Conservation (phyloP, 2,797 vertebrate species). For the Liasis olivaceus region DNA sequence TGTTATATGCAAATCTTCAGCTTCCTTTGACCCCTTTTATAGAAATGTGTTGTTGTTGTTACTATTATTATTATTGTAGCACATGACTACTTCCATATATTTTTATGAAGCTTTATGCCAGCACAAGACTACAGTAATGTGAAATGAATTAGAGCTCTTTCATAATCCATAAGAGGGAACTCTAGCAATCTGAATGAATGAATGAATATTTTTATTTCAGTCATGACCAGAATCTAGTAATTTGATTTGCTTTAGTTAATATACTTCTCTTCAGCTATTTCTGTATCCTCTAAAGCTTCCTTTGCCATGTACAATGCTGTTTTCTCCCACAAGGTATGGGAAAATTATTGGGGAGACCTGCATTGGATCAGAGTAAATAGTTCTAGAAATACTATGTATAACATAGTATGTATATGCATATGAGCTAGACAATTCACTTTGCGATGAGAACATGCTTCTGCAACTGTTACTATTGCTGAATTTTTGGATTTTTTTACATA, state of each 20-base stretch:
- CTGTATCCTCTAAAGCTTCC: neutral
- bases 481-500: neutral
- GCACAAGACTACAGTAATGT: neutral
- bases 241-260: neutral
- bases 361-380: neutral
- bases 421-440: neutral
- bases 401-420: neutral
- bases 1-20: neutral
- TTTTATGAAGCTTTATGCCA: neutral
- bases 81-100: neutral
- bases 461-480: neutral
- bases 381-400: neutral
- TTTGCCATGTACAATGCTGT: neutral
- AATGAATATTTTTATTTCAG: neutral
- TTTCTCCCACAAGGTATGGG: neutral
- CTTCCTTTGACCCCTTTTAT: neutral
- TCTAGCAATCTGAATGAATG: neutral
- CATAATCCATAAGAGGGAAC: neutral
- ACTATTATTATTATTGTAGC: too few relatives aligned
- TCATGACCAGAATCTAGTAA: neutral
- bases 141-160: neutral
- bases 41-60: neutral
- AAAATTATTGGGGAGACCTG: neutral
- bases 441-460: neutral
- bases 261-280: neutral